Base-by-base conservation (phyloP, 2,797 vertebrate genomes). In the Alfaro cultratus region DNA sequence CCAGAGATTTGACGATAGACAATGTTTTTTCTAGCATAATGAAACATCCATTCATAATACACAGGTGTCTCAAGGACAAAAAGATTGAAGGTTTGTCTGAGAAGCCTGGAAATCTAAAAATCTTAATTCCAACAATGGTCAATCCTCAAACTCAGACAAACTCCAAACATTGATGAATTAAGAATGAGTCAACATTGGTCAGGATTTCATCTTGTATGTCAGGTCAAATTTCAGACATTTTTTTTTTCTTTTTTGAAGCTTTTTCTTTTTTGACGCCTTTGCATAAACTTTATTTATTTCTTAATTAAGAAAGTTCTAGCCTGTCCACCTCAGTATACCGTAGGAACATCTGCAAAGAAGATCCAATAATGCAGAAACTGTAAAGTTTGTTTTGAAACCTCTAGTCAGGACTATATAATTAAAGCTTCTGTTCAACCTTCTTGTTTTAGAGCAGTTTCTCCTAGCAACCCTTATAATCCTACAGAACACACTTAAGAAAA, bases 401-500 rank as follows among this genome's bases (percentile, higher is more conserved):
- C 23, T 43, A 41, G 68, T 45, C 12, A 16, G 1, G 41, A 29
- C 26, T 45, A 68, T 41, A 43, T 41, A 39, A 26, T 41, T 68
- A 39, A 39, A 39, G 62, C 60, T 34, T 31, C 57, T 15, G n/a
- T 34, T 62, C 31, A 62, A 34, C 7, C 21, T 23, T 71, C 13
- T 49, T 21, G 49, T 80, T 87, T 83, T 72, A 79, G 72, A 60
- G 49, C 8, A 1, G 78, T 76, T 80, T 78, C 72, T 70, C 39
- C 15, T 15, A 78, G 46, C 75, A 74, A 85, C 57, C 68, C 34
- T 5, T 0, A 71, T 84, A 68, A 85, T 49, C 43, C 84, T 75
- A 57, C 76, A 76, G 75, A 76, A 45, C 72, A 51, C 77, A 78
- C 77, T 64, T 80, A 82, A 90, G 88, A 87, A 92, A 85, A 88